These are phyloP conservation scores for Esox masquinongy DNA, from an alignment of 2,797 vertebrate species.

Conservation along the genomic window DNA sequence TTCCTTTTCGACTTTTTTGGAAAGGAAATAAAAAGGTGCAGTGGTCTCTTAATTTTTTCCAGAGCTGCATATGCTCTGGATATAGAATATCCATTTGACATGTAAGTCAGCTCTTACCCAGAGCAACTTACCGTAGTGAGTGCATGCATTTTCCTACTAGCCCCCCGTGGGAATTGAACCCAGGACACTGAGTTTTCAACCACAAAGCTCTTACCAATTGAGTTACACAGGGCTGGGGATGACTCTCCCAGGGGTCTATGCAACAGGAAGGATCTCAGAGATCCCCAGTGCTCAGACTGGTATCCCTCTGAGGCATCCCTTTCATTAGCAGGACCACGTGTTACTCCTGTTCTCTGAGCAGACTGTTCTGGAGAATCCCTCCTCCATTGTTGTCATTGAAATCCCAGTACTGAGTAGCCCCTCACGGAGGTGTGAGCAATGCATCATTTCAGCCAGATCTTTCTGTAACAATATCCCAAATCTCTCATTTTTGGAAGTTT, in stretches of 20 bases:
- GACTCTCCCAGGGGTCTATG: conserved; percentile 39
- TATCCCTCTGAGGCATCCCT: conserved; percentile 37
- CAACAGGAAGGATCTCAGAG: conserved; percentile 44
- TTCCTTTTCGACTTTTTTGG: too few relatives aligned
- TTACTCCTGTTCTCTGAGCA: not conserved
- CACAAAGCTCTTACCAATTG: conserved; percentile 6
- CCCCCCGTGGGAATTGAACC: too few relatives aligned
- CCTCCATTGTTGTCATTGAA: conserved; percentile 15
- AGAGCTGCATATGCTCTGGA: too few relatives aligned
- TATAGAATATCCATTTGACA: too few relatives aligned
- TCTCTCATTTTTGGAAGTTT: too few relatives aligned
- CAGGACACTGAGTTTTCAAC: too few relatives aligned
- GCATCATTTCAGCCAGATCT: too few relatives aligned
- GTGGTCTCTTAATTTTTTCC: too few relatives aligned
- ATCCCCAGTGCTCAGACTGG: conserved; percentile 35
- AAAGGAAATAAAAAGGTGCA: too few relatives aligned
- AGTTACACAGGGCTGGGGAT: conserved; percentile 24
- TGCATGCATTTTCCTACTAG: too few relatives aligned
- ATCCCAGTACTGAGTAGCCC: conserved; percentile 13
- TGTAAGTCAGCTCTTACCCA: not conserved
- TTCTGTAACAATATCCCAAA: too few relatives aligned
- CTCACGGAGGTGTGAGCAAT: not conserved
- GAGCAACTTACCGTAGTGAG: conserved; percentile 11
- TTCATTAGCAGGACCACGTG: conserved; percentile 43
- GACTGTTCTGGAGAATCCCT: conserved; percentile 43